A percentile compares a stretch with the other conserved stretches of the same genome.
Conservation (phyloP, 2,797 vertebrate genomes). For the Urocyon cinereoargenteus region DNA sequence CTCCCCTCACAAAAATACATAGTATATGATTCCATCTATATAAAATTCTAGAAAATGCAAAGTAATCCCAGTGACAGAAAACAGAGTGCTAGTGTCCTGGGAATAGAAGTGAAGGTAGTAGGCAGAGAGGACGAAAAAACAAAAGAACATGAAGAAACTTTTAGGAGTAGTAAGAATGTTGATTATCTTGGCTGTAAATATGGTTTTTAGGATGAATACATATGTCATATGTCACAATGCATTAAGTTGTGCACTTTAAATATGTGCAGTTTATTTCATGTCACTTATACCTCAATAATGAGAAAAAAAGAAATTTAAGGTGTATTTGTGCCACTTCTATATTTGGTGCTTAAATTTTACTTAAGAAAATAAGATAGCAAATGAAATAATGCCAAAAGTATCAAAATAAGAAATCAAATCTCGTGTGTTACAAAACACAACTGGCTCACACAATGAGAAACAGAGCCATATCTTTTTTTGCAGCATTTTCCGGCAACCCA, state of each 20-base stretch:
- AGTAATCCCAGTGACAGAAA: neutral
- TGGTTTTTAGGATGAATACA: neutral
- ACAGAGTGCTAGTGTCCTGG: neutral
- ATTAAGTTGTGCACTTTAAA: neutral
- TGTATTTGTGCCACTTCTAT: neutral
- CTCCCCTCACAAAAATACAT: neutral
- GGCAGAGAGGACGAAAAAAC: neutral
- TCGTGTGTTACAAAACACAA: neutral
- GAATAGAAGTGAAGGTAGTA: neutral
- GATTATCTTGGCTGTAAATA: neutral
- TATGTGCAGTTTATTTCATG: neutral
- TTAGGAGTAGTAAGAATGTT: neutral
- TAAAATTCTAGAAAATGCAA: neutral
- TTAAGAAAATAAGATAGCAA: conserved; percentile 2
- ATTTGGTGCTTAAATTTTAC: neutral
- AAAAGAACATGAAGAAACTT: neutral
- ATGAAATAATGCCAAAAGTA: neutral
- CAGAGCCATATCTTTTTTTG: neutral
- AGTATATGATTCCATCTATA: neutral
- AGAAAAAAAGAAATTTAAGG: neutral
- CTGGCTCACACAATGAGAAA: neutral
- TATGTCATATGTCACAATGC: neutral
- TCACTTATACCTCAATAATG: neutral
- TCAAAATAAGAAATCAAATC: neutral
- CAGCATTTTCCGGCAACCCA: neutral